Evolutionary conservation across 2,113 vertebrate species (phyloP), one percentile per base, ranked within the genome.

Genomic region (Mustela nigripes): DNA sequence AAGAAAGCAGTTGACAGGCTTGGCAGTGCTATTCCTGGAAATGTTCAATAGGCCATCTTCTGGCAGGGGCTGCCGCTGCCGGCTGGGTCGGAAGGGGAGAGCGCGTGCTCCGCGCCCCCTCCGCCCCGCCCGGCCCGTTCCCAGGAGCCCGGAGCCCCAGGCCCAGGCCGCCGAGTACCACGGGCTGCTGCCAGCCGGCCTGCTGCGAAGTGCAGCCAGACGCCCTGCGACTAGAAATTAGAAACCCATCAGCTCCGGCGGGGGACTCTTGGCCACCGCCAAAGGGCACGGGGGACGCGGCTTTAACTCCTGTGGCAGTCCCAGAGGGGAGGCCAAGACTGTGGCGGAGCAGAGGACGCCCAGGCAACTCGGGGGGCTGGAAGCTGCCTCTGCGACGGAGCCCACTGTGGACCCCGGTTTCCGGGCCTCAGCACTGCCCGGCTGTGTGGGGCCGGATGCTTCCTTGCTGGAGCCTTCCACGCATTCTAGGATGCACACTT

Each of bases 1-100:
- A 99, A 99, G 99, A 99, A 99, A 99, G 98, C 99, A 99, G 99
- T 99, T 98, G 99, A 99, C 99, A 98, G 98, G 98, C 98, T 99
- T 99, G 98, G 98, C 99, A 98, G 97, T 93, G 98, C 98, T 99
- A 98, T 99, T 99, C 99, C 99, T 99, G 99, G 99, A 99, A 99
- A 99, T 99, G 99, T 99, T 99, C 99, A 99, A 99, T 99, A 99
- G 99, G 99, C 99, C 99, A 99, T 99, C 99, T 98, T 98, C 98
- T 99, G 98, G 98, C 99, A 98, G 98, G 98, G 98, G 97, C 97
- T 80, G 91, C 98, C 97, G 98, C 98, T 98, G 98, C 99, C 95
- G 98, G 99, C 98, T 95, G 98, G 98, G 98, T 98, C 98, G 95
- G 98, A 98, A 97, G 98, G 90, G 98, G 98, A 98, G 98, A 98